phyloP scores from a whole-genome alignment of 1,140 invertebrate genomes.

The Helicoverpa armigera region DNA sequence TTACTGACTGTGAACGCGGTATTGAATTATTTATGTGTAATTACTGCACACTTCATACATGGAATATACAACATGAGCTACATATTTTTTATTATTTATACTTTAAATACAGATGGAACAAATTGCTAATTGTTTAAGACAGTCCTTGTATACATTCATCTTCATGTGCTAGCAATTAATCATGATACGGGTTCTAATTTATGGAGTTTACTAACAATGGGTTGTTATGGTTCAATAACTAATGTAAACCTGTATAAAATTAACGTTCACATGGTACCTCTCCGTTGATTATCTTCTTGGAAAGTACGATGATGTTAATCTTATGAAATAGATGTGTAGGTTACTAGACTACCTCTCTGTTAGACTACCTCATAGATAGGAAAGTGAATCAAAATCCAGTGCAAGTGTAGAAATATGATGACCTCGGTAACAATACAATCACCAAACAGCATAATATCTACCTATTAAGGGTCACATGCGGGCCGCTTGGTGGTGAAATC shows the following conservation, averaged over 20 bases:
- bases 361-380: too few relatives aligned
- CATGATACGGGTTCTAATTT: constrained; percentile 39
- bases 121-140: constrained; percentile 53
- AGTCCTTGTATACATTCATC: constrained; percentile 50
- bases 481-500: constrained; percentile 55
- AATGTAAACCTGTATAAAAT: neutral
- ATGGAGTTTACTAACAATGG: constrained; percentile 5
- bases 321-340: neutral
- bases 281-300: neutral
- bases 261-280: neutral
- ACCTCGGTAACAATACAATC: neutral
- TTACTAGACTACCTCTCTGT: too few relatives aligned
- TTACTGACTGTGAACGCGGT: constrained; percentile 20
- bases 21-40: constrained; percentile 63
- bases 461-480: constrained; percentile 26
- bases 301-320: neutral
- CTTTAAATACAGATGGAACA: constrained; percentile 48
- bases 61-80: constrained; percentile 50
- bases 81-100: constrained; percentile 48
- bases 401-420: neutral
- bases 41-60: constrained; percentile 48
- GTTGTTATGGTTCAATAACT: constrained; percentile 5
- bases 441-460: constrained; percentile 31
- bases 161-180: constrained; percentile 34
- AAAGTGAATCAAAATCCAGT: neutral